Conservation (phyloP, 2,888 invertebrate species). For the Tenthredo mesomela region DNA sequence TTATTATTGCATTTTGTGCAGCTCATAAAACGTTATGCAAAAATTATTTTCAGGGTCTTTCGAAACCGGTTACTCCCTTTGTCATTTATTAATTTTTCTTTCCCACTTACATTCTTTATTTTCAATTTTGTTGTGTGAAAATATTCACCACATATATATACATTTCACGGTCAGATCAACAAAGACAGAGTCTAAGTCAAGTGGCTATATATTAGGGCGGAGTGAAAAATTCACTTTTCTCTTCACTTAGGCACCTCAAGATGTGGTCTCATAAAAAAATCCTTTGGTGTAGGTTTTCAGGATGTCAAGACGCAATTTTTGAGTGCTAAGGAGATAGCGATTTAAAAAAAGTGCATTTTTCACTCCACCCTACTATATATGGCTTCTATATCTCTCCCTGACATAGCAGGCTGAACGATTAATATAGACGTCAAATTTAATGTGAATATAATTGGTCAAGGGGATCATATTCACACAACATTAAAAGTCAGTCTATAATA, state of each 20-base stretch:
- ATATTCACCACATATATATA: not conserved
- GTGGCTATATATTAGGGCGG: too few species aligned
- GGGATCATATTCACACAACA: conserved; percentile 32
- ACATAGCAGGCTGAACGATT: not conserved
- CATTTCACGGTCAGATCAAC: not conserved
- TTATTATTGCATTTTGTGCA: conserved; percentile 34
- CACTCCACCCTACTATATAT: too few species aligned
- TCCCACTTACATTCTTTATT: not conserved
- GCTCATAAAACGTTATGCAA: not conserved
- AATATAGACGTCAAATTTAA: conserved; percentile 49
- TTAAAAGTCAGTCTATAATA: not conserved
- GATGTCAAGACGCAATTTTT: too few species aligned
- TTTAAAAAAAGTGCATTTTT: too few species aligned
- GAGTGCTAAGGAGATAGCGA: too few species aligned
- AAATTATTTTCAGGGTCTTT: conserved; percentile 9
- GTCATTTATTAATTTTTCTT: not conserved
- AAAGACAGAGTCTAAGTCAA: not conserved
- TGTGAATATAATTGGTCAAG: conserved; percentile 48
- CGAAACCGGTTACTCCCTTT: not conserved
- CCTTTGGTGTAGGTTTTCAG: too few species aligned
- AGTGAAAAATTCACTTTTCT: too few species aligned
- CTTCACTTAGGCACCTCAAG: too few species aligned
- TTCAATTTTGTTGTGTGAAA: not conserved
- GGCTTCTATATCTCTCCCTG: not conserved
- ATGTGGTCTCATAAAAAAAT: too few species aligned